Conservation (phyloP, 2,113 vertebrate species). For the Abramis brama region DNA sequence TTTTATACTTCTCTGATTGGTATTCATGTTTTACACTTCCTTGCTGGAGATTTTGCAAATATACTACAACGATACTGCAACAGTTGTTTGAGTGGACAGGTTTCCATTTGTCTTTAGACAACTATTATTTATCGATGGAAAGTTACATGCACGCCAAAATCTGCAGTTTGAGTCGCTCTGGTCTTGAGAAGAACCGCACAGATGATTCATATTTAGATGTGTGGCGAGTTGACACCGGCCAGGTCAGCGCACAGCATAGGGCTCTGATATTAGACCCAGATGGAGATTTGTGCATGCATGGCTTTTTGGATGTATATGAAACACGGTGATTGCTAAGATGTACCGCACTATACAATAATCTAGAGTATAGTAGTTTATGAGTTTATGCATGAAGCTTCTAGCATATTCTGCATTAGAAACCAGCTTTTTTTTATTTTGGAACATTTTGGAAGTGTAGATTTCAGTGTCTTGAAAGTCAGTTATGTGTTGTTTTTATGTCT, state of each 20-base stretch:
- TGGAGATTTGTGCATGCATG: background rate
- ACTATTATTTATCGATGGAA: background rate
- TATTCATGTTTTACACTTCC: background rate
- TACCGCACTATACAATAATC: background rate
- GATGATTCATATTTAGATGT: constrained; percentile 51
- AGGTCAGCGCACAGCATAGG: constrained; percentile 52
- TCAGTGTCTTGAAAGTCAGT: no score
- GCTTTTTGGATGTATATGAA: background rate
- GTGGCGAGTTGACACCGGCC: constrained; percentile 57
- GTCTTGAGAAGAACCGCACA: constrained; percentile 35
- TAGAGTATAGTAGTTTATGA: background rate
- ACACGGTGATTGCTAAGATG: background rate
- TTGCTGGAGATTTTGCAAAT: background rate
- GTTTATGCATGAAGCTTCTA: background rate
- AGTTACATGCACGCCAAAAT: background rate
- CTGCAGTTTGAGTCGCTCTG: background rate
- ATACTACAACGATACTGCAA: background rate
- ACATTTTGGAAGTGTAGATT: no score
- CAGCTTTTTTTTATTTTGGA: background rate
- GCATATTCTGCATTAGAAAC: background rate
- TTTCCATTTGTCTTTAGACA: background rate
- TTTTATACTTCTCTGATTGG: background rate
- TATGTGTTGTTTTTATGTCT: background rate
- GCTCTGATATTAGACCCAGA: constrained; percentile 8
- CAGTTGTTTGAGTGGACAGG: background rate